Evolutionary conservation across 2,888 invertebrate species (phyloP).

Genomic region (Tetramorium bicarinatum): DNA sequence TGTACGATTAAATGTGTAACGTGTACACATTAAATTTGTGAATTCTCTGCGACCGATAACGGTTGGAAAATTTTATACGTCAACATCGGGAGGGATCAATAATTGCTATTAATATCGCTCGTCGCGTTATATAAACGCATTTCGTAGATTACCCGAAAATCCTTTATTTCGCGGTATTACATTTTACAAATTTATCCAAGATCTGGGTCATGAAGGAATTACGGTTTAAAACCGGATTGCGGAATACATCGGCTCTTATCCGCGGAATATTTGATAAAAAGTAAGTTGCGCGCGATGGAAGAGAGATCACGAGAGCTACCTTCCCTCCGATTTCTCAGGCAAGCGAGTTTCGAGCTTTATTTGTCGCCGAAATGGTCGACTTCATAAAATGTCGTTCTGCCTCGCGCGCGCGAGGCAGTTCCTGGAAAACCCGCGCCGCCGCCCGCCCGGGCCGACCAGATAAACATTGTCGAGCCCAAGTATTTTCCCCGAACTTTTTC

Average conservation of each 20-base stretch:
- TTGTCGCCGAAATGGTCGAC: slow-evolving; percentile 18
- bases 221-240: slow-evolving; percentile 18
- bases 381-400: slow-evolving; percentile 13
- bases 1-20: neutral
- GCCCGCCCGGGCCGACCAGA: neutral
- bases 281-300: neutral
- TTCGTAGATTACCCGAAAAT: neutral
- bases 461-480: slow-evolving; percentile 23
- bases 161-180: neutral
- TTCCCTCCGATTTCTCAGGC: neutral
- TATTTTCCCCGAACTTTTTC: slow-evolving; percentile 18
- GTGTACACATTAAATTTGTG: neutral
- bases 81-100: neutral
- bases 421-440: neutral
- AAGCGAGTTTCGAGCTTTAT: slow-evolving; percentile 4
- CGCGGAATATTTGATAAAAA: slow-evolving; percentile 20
- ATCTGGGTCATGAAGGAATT: slow-evolving; percentile 26
- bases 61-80: neutral
- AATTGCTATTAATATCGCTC: neutral
- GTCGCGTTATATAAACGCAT: neutral
- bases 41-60: neutral
- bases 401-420: neutral
- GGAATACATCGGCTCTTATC: slow-evolving; percentile 12
- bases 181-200: slow-evolving; percentile 33
- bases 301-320: neutral